phyloP scores from a whole-genome alignment of 2,113 vertebrate genomes.

The Saimiri boliviensis region DNA sequence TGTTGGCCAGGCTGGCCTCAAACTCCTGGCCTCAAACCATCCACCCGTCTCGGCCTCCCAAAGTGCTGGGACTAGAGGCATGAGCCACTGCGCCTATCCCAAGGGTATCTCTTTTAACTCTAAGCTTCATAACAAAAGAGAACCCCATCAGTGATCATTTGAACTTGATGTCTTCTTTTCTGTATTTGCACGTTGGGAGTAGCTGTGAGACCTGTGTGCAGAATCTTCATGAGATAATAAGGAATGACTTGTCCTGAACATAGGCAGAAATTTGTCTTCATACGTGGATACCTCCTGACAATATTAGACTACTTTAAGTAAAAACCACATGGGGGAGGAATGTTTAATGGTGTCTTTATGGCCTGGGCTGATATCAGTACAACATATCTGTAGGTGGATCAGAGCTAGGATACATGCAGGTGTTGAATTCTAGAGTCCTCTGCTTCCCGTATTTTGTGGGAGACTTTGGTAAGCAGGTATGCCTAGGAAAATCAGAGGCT shows the following conservation, averaged over 20 bases:
- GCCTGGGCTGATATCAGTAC: neutral
- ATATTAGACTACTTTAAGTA: neutral
- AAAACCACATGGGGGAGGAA: neutral
- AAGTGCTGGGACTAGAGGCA: no score
- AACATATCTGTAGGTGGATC: neutral
- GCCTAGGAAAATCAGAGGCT: neutral
- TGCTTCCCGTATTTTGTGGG: neutral
- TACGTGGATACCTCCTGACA: neutral
- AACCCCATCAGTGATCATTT: neutral
- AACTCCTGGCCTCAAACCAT: no score
- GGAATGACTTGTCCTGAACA: neutral
- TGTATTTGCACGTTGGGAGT: neutral
- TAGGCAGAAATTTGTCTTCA: neutral
- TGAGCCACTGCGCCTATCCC: no score
- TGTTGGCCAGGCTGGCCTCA: no score
- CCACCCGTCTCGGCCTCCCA: no score
- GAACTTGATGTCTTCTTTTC: neutral
- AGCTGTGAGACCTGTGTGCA: accelerated
- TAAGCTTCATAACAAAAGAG: neutral
- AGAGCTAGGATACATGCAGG: neutral
- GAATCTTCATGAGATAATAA: neutral
- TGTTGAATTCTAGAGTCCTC: neutral
- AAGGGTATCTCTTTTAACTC: neutral
- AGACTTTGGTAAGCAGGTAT: neutral
- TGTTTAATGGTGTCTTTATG: neutral